Evolutionary conservation across 1,140 invertebrate genomes (phyloP).

Genomic region (Drosophila littoralis): DNA sequence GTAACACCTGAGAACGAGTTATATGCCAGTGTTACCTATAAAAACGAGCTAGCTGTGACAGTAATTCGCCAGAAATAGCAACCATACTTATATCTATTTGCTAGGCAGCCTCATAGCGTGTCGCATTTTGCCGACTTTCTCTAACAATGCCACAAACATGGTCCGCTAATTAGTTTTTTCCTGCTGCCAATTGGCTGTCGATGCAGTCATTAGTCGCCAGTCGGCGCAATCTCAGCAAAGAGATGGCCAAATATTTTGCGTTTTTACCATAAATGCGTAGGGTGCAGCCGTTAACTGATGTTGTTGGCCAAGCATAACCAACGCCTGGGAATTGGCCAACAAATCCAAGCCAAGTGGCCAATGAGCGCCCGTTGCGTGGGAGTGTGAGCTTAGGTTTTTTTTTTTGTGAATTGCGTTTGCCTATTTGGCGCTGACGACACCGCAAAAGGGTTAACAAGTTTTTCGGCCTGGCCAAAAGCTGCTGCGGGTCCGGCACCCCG

Average conservation of each 20-base stretch:
- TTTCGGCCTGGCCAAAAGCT: constrained; percentile 21
- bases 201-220: constrained; percentile 30
- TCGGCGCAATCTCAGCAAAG: constrained; percentile 11
- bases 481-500: constrained; percentile 47
- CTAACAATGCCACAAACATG: constrained; percentile 11
- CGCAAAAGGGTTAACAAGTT: constrained; percentile 42
- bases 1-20: too few relatives aligned
- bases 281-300: constrained; percentile 37
- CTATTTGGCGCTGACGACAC: constrained; percentile 10
- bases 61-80: background rate
- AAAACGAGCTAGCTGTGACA: background rate
- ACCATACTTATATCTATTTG: background rate
- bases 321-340: constrained; percentile 39
- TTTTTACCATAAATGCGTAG: constrained; percentile 46
- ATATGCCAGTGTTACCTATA: background rate
- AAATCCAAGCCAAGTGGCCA: constrained; percentile 31
- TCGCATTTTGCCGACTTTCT: constrained; percentile 21
- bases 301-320: constrained; percentile 7
- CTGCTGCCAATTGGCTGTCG: constrained; percentile 22
- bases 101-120: background rate
- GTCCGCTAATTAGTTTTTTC: constrained; percentile 37
- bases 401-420: background rate
- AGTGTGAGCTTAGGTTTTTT: constrained; percentile 12
- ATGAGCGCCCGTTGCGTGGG: constrained; percentile 35
- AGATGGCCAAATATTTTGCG: constrained; percentile 7